These are phyloP conservation scores for Drosophila nannoptera DNA, from an alignment of 1,140 invertebrate species.

Conservation along the genomic window DNA sequence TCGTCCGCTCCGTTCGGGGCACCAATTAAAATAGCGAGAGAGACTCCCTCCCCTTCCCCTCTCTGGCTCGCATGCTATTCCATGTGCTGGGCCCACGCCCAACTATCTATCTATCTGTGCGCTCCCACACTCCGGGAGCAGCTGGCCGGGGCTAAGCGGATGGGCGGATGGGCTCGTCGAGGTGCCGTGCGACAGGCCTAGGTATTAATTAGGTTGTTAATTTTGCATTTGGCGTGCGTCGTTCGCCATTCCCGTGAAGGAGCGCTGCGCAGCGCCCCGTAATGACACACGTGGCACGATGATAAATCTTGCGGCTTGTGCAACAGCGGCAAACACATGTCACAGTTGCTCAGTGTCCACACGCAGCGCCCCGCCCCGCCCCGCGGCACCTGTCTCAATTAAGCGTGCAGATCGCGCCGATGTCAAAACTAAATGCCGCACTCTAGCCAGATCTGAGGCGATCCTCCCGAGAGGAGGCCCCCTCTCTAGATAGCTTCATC, in stretches of 20 bases:
- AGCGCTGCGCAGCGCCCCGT: constrained; percentile 24
- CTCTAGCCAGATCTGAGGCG: constrained; percentile 59
- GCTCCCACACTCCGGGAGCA: constrained; percentile 34
- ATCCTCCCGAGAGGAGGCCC: constrained; percentile 28
- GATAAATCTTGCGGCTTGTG: constrained; percentile 70
- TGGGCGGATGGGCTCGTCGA: constrained; percentile 36
- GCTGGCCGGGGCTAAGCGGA: constrained; percentile 25
- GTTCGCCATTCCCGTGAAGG: constrained; percentile 70
- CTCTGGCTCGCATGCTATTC: constrained; percentile 8
- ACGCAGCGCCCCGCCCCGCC: neutral
- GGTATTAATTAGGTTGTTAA: constrained; percentile 77
- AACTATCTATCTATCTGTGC: neutral
- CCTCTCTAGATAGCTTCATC: neutral
- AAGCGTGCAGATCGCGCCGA: constrained; percentile 74
- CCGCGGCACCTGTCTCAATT: constrained; percentile 70
- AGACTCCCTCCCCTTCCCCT: neutral
- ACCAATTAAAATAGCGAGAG: constrained; percentile 54
- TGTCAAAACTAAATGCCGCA: constrained; percentile 71
- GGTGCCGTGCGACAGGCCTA: constrained; percentile 43
- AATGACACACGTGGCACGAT: constrained; percentile 60
- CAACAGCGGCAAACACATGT: constrained; percentile 69
- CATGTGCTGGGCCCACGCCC: constrained; percentile 12
- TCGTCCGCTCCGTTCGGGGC: constrained; percentile 32
- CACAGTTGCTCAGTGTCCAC: constrained; percentile 60
- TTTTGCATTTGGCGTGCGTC: constrained; percentile 75